Base-by-base conservation (phyloP, 2,888 invertebrate genomes). In the Conops quadrifasciatus region DNA sequence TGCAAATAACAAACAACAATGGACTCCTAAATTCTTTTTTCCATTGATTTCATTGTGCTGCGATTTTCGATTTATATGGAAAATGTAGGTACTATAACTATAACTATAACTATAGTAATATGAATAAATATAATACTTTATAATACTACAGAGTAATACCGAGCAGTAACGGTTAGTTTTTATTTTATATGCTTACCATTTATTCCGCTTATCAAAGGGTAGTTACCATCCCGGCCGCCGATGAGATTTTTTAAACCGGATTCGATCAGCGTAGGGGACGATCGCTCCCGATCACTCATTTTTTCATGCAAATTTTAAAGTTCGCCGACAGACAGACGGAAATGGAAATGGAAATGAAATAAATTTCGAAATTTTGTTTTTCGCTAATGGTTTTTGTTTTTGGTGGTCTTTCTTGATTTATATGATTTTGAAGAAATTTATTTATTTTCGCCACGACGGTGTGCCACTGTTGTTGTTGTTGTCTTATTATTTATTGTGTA, bases 231-330 rank as follows among this genome's bases (percentile, higher is more conserved):
- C 87, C 93, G 92, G 87, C 93, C 91, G 79, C 86, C 85, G 87
- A 94, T 91, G 88, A 93, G 91, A 83, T 93, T 93, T 90, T 94
- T 93, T 85, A 86, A 85, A 88, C 93, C 93, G 89, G 92, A 92
- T 90, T 94, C 93, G 89, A 93, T 91, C 87, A 94, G 91, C 89
- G 92, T 93, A 87, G 93, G 93, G 89, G 93, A 94, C 88, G 91
- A 91, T 89, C 93, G 92, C 90, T 93, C 93, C 90, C 93, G 93
- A 90, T 93, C 93, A 89, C 93, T 93, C 94, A 94, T 94, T 86
- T 86, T 86, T 79, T 85, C 85, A 85, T 86, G 85, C 81, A 85
- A 81, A 83, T 80, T 71, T 81, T 79, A 77, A 79, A 73, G 72
- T 64, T 66, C 74, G 72, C 65, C 71, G 67, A 67, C 71, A 60